Base-by-base conservation (phyloP, 2,888 invertebrate species). In the Ophion slaviceki region DNA sequence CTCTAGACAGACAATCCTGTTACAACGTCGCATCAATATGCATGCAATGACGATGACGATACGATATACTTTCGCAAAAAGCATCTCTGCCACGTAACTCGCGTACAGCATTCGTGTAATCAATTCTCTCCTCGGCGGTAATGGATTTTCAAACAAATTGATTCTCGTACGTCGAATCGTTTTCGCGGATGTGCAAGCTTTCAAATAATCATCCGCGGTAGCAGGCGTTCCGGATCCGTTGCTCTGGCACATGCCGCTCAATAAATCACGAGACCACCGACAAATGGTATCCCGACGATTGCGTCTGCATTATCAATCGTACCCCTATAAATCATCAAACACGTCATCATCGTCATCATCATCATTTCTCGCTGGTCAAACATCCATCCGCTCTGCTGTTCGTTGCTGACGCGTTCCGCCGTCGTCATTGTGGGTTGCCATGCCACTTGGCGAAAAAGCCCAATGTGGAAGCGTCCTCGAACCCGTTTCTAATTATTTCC, bases 101-200 rank as follows among this genome's bases (percentile, higher is more conserved):
- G 53, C 57, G 45, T 20, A 14, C 47, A 47, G 2, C 47, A 47
- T 14, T 66, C 62, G 53, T 24, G 11, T 74, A 80, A 80, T 83
- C 68, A 80, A 83, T 86, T 80, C 66, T 53, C n/a, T 67, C 72
- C 47, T 74, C 74, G 2, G 47, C 77, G 83, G 83, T 86, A 86
- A 86, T 86, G 86, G 86, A 68, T 86, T 86, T 86, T 67, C 86
- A 83, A 86, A 86, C 83, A 80, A 86, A 86, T 86, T 86, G 86
- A 80, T 86, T 86, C 83, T 66, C 80, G 59, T 71, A 40, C 28
- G 76, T 80, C 68, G 74, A 77, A 83, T 83, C 75, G 75, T 68
- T 80, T 80, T 75, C 80, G 32, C 45, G 59, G 32, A 74, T 79
- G 79, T 68, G 61, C 59, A 61, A 66, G 71, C 76, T 64, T 70